These are phyloP conservation scores for Drosophila littoralis DNA, from an alignment of 1,140 invertebrate species.

Conservation along the genomic window DNA sequence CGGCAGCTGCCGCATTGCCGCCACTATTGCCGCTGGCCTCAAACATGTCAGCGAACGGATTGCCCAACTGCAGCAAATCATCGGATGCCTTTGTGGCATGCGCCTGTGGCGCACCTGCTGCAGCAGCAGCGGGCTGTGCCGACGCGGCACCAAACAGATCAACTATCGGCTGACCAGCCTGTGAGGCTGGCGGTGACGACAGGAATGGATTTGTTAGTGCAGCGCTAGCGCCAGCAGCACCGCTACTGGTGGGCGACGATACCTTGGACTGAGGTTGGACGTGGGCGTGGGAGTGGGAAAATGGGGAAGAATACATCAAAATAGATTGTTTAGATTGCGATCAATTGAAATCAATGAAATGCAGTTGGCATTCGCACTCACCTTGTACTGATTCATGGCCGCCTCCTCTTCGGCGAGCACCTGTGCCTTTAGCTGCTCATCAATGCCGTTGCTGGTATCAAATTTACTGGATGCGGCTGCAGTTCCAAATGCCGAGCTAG, in stretches of 20 bases:
- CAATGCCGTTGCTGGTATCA: slow-evolving; percentile 91
- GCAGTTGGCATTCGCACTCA: slow-evolving; percentile 83
- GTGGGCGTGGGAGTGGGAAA: slow-evolving; percentile 9
- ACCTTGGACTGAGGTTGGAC: slow-evolving; percentile 88
- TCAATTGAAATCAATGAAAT: slow-evolving; percentile 36
- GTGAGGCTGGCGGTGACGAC: slow-evolving; percentile 86
- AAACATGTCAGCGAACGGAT: slow-evolving; percentile 96
- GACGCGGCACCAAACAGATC: slow-evolving; percentile 90
- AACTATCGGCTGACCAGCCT: slow-evolving; percentile 88
- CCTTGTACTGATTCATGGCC: slow-evolving; percentile 97
- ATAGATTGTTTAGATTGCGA: slow-evolving; percentile 55
- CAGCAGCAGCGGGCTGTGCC: slow-evolving; percentile 81
- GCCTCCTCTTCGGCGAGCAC: slow-evolving; percentile 97
- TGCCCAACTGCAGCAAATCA: slow-evolving; percentile 94
- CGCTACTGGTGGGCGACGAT: slow-evolving; percentile 88
- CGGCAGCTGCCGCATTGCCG: slow-evolving; percentile 82
- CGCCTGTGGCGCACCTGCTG: slow-evolving; percentile 69
- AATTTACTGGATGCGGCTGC: slow-evolving; percentile 90
- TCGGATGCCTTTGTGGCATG: slow-evolving; percentile 90
- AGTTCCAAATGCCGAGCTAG: slow-evolving; percentile 93
- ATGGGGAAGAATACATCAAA: slow-evolving; percentile 51
- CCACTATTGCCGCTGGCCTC: slow-evolving; percentile 85
- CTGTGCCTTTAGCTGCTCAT: slow-evolving; percentile 93
- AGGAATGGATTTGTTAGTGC: slow-evolving; percentile 94
- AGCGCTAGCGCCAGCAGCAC: slow-evolving; percentile 85